phyloP scores from a whole-genome alignment of 2,113 vertebrate genomes.

The Eudorcas thomsonii region DNA sequence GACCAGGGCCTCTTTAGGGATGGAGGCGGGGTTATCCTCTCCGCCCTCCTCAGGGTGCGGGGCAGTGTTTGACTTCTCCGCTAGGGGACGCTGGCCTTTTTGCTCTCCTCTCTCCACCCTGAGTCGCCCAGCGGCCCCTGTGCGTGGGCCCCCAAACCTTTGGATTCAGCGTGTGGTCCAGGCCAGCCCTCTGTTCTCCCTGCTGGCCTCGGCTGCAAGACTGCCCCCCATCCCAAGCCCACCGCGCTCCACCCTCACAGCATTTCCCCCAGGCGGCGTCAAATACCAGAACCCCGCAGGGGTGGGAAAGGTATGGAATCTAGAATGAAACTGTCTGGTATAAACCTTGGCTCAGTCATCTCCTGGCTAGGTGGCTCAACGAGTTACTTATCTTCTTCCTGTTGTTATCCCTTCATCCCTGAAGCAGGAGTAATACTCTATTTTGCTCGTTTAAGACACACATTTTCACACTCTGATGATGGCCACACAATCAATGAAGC shows the following conservation, averaged over 20 bases:
- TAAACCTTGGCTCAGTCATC: neutral
- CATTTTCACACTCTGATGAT: neutral
- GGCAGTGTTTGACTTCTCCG: neutral
- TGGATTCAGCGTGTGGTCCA: accelerated
- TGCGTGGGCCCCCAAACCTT: neutral
- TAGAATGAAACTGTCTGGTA: neutral
- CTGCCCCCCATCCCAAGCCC: neutral
- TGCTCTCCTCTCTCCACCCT: accelerated
- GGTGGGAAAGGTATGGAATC: accelerated
- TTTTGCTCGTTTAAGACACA: neutral
- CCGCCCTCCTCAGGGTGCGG: conserved; percentile 2
- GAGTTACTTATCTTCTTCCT: neutral
- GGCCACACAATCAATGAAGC: no score
- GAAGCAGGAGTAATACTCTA: neutral
- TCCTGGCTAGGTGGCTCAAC: neutral
- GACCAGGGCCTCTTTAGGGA: neutral
- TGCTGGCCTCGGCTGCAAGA: neutral
- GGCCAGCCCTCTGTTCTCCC: no score
- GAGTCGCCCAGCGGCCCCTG: neutral
- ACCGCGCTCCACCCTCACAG: accelerated
- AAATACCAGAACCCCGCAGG: neutral
- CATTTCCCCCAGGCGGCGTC: neutral
- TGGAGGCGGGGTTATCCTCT: conserved; percentile 30
- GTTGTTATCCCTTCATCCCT: accelerated
- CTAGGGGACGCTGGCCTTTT: neutral